phyloP scores from a whole-genome alignment of 1,140 invertebrate species.

The Eriocheir sinensis region DNA sequence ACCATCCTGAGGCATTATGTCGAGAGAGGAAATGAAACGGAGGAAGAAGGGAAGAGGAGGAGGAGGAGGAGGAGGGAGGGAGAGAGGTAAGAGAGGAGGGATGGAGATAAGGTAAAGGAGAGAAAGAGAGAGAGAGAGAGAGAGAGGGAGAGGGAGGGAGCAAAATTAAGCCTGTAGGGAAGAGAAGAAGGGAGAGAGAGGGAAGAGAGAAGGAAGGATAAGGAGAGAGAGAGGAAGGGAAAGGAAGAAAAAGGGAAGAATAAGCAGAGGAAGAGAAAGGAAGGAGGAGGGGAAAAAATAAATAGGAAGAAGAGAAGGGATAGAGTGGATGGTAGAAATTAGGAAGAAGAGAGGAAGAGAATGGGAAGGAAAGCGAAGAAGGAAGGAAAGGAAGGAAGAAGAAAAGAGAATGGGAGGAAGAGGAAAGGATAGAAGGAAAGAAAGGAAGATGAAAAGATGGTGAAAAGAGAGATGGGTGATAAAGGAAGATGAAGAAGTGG shows the following conservation, averaged over 20 bases:
- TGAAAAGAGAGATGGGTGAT: too few relatives aligned
- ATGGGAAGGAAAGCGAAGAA: neutral
- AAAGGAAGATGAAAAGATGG: neutral
- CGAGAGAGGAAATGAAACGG: neutral
- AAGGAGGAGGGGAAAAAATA: neutral
- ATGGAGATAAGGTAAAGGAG: neutral
- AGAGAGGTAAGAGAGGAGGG: neutral
- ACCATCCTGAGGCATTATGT: neutral
- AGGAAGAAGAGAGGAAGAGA: neutral
- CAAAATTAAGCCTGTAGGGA: neutral
- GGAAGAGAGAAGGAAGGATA: neutral
- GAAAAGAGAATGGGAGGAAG: neutral
- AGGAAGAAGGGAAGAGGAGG: neutral
- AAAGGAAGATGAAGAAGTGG: too few relatives aligned
- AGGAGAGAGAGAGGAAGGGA: neutral
- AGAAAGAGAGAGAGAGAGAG: neutral
- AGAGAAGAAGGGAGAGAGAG: neutral
- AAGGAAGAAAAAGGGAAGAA: neutral
- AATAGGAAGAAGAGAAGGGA: neutral
- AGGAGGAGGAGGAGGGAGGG: neutral
- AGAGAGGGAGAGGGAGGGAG: neutral
- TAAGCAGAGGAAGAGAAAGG: neutral
- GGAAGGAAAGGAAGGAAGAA: neutral
- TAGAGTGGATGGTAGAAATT: neutral
- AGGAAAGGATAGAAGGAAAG: neutral